A percentile compares a stretch with the other conserved stretches of the same genome.
Evolutionary conservation across 2,113 vertebrate genomes (phyloP).

Genomic region (Daubentonia madagascariensis): DNA sequence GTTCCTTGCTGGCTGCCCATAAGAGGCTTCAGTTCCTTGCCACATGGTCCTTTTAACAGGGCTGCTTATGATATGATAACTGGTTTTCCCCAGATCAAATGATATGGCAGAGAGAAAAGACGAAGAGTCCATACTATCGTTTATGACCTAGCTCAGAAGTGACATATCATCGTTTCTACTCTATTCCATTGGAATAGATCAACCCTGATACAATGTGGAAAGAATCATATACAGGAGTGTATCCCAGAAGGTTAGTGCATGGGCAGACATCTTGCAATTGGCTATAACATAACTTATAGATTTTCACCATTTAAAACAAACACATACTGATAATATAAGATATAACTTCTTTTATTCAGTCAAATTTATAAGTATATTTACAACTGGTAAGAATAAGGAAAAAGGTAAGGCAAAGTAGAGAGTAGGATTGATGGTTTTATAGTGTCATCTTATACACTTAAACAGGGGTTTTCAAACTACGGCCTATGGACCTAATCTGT

Average conservation of each 20-base stretch:
- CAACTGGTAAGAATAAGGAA: background rate
- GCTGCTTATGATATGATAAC: background rate
- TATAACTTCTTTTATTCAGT: background rate
- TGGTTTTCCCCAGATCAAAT: background rate
- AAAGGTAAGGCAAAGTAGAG: background rate
- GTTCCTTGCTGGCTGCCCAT: background rate
- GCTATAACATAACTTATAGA: background rate
- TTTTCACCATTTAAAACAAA: background rate
- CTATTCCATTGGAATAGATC: background rate
- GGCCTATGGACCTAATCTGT: background rate
- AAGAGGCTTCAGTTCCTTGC: background rate
- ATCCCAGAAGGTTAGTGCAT: background rate
- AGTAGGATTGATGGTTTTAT: background rate
- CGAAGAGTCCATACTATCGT: background rate
- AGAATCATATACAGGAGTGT: background rate
- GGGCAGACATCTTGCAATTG: background rate
- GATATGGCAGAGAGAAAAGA: background rate
- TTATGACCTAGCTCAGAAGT: background rate
- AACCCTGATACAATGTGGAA: background rate
- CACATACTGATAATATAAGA: background rate
- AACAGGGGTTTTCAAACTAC: background rate
- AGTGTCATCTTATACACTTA: background rate
- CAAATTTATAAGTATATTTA: background rate
- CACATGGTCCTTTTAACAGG: background rate
- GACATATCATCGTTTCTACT: background rate